Base-by-base conservation (phyloP, 2,888 invertebrate species). In the Agriopis leucophaearia region DNA sequence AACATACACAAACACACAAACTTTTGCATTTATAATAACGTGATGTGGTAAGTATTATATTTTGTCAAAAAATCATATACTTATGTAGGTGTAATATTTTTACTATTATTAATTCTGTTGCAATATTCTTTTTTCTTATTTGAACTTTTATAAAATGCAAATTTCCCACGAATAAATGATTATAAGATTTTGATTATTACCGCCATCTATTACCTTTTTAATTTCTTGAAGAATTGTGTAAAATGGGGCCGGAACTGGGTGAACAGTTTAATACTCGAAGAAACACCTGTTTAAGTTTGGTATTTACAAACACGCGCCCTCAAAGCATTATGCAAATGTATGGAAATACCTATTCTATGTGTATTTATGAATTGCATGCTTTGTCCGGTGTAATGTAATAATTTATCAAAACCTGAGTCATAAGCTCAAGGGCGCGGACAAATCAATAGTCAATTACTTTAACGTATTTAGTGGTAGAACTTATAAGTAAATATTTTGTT, bases 371-470 rank as follows among this genome's bases (percentile, higher is more conserved):
- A 47, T 54, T 44, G 44, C 36, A 54, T n/a, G 16, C 59, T 59
- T 59, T 59, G 59, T 59, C 40, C n/a, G 59, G 36, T 66, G 44
- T 51, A 38, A 50, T 61, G 50, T 52, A 15, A 47, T 51, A 52
- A 64, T 58, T 62, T 56, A 70, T 60, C 57, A 50, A 66, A 54
- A 36, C 51, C 27, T 64, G 70, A 64, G 56, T 66, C 64, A 66
- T 55, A 16, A 35, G 40, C 38, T 55, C 66, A 66, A 63, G 65
- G 70, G 7, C 64, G 50, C 35, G 52, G 45, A 55, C 56, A 59
- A 62, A 66, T 70, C 47, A 64, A 66, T 47, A 62, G 27, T 62
- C 40, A 51, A 66, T 60, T 66, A 56, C 45, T 45, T 55, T 10
- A 48, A 50, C 59, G 27, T 48, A 50, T 59, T 59, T 42, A n/a